Conservation (phyloP, 2,113 vertebrate species). For the Heliornis fulica region DNA sequence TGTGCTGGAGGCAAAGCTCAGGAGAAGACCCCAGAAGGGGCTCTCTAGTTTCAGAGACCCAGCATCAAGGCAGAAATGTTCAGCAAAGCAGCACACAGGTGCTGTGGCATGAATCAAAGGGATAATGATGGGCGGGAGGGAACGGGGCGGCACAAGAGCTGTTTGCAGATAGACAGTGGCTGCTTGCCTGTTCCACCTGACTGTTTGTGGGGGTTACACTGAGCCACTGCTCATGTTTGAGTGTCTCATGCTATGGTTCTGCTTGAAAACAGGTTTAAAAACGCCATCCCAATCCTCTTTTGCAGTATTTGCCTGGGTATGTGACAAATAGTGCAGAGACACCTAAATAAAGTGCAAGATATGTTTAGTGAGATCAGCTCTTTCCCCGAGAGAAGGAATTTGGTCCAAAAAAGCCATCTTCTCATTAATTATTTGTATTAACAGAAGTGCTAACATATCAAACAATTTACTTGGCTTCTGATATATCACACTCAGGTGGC, state of each 20-base stretch:
- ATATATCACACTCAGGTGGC: not conserved
- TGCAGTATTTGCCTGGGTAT: not conserved
- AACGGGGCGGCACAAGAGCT: accelerated
- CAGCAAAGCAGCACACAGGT: not conserved
- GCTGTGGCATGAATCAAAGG: not conserved
- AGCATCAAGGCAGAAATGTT: not conserved
- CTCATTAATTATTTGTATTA: conserved; percentile 8
- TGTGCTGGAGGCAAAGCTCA: not conserved
- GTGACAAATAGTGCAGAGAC: not conserved
- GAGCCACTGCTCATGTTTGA: not conserved
- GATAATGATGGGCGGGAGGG: not conserved
- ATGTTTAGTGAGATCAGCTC: not conserved
- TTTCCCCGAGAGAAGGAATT: not conserved
- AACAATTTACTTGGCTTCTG: not conserved
- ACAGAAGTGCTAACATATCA: not conserved
- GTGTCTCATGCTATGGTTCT: not conserved
- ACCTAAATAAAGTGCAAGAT: not conserved
- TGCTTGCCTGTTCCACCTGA: not conserved
- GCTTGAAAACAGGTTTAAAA: not conserved
- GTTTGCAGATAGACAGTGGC: not conserved
- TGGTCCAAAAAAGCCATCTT: not conserved
- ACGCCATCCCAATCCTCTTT: not conserved
- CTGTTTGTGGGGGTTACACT: not conserved
- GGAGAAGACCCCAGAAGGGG: not conserved
- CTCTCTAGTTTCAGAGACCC: not conserved